These are phyloP conservation scores for Cheilosia vernalis DNA, from an alignment of 2,888 invertebrate genomes.

Conservation along the genomic window DNA sequence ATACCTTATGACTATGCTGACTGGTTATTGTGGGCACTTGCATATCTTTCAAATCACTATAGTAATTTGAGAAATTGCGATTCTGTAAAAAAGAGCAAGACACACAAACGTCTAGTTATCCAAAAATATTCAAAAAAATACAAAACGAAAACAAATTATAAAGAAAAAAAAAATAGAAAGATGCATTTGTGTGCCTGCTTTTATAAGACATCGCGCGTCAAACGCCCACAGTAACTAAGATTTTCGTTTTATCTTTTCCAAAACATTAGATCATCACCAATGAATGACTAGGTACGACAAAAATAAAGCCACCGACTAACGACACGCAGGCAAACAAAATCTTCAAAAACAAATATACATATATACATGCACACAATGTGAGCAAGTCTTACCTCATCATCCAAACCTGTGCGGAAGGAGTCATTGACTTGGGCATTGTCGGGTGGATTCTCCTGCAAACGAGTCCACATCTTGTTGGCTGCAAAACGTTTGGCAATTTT, in stretches of 20 bases:
- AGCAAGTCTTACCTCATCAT: slow-evolving; percentile 86
- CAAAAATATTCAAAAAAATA: slow-evolving; percentile 5
- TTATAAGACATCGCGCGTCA: slow-evolving; percentile 31
- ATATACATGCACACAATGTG: not conserved
- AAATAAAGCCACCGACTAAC: slow-evolving; percentile 36
- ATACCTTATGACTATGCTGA: slow-evolving; percentile 95
- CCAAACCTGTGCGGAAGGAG: slow-evolving; percentile 88
- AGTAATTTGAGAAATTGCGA: slow-evolving; percentile 89
- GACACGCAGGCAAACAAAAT: slow-evolving; percentile 67
- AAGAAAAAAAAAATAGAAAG: not conserved
- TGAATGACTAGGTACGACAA: slow-evolving; percentile 23
- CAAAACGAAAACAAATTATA: not conserved
- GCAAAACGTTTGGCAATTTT: slow-evolving; percentile 98
- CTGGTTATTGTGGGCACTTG: slow-evolving; percentile 94
- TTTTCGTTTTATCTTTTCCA: not conserved
- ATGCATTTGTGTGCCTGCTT: slow-evolving; percentile 63
- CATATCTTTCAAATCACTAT: slow-evolving; percentile 95
- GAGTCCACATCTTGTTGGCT: slow-evolving; percentile 96
- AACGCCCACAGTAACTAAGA: slow-evolving; percentile 62
- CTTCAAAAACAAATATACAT: slow-evolving; percentile 5
- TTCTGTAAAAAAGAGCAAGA: slow-evolving; percentile 80
- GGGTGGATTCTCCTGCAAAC: slow-evolving; percentile 90
- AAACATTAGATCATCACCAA: slow-evolving; percentile 31
- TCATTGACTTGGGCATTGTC: slow-evolving; percentile 86
- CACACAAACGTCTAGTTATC: slow-evolving; percentile 80